Base-by-base conservation (phyloP, 1,140 invertebrate genomes). In the Eumaeus atala region DNA sequence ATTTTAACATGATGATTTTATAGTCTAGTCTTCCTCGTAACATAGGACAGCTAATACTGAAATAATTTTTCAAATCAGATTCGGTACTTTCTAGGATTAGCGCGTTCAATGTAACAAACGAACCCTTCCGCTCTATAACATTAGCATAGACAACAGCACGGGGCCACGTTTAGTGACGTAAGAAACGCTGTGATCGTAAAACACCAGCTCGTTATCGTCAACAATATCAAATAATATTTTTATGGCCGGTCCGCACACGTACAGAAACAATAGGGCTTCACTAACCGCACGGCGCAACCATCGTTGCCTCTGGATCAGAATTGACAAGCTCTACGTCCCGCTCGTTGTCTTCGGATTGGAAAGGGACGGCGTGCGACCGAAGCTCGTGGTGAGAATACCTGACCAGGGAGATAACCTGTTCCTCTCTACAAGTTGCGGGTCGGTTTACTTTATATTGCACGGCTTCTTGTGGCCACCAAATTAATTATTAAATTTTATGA, bases 261-360 rank as follows among this genome's bases (percentile, higher is more conserved):
- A n/a, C n/a, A 54, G 56, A 56, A 64, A 64, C 58, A 70, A 67
- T 71, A 66, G 56, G 73, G 77, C 70, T 77, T 81, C 77, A 49
- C 49, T 71, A 62, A 78, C 77, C 77, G 57, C 76, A 75, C 40
- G 14, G 35, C n/a, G n/a, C 21, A 28, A 63, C 42, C 51, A 48
- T 48, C 33, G 48, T 48, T 51, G 18, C 34, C 34, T 51, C 38
- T 51, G 54, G 50, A 53, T 49, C 51, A 37, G 51, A 58, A 55
- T 55, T 42, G 51, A 36, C 55, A 54, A 2, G 40, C 49, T 21
- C 36, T 59, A 44, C 28, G 9, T 64, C 58, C 48, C 18, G n/a
- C 55, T 64, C 38, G 38, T 54, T 49, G 35, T 17, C 40, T n/a
- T 18, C 8, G 33, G 16, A 51, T 52, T 21, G 16, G 52, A 61